Percentiles rank a stretch among this genome's conserved stretches.
Conservation (phyloP, 2,888 invertebrate species). For the Carabus problematicus region DNA sequence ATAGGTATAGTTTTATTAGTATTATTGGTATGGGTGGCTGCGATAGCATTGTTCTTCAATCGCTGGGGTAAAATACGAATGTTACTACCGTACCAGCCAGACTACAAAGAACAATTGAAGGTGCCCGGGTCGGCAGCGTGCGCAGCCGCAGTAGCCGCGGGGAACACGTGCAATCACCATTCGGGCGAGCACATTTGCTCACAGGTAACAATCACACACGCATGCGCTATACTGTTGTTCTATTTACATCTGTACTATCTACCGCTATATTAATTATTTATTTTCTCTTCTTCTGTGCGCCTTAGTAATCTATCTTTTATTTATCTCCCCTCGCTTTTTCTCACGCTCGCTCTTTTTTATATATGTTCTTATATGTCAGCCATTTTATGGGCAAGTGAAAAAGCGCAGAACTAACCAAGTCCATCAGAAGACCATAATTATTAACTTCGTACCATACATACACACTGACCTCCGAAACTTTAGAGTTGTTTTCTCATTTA, state of each 20-base stretch:
- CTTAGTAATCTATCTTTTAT: too few relatives aligned
- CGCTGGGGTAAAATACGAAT: slow-evolving; percentile 90
- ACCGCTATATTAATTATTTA: slow-evolving; percentile 3
- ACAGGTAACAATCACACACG: slow-evolving; percentile 60
- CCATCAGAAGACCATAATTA: too few relatives aligned
- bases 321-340: too few relatives aligned
- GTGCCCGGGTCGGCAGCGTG: slow-evolving; percentile 77
- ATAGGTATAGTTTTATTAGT: slow-evolving; percentile 87
- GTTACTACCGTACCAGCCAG: slow-evolving; percentile 90
- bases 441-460: too few relatives aligned
- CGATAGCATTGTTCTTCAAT: slow-evolving; percentile 86
- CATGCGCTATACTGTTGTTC: slow-evolving; percentile 1
- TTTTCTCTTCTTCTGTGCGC: slow-evolving; percentile 1
- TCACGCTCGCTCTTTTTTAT: too few relatives aligned
- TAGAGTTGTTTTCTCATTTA: too few relatives aligned
- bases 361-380: too few relatives aligned
- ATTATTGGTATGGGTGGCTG: slow-evolving; percentile 84
- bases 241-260: slow-evolving; percentile 1
- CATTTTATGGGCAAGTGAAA: too few relatives aligned
- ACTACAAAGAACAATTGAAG: slow-evolving; percentile 89
- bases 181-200: slow-evolving; percentile 65
- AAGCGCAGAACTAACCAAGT: too few relatives aligned
- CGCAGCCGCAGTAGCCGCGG: slow-evolving; percentile 63
- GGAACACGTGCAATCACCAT: slow-evolving; percentile 66
- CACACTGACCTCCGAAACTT: too few relatives aligned